A percentile compares a stretch with the other conserved stretches of the same genome.
These are phyloP conservation scores for Caranx melampygus DNA, from an alignment of 2,113 vertebrate genomes.

Conservation along the genomic window DNA sequence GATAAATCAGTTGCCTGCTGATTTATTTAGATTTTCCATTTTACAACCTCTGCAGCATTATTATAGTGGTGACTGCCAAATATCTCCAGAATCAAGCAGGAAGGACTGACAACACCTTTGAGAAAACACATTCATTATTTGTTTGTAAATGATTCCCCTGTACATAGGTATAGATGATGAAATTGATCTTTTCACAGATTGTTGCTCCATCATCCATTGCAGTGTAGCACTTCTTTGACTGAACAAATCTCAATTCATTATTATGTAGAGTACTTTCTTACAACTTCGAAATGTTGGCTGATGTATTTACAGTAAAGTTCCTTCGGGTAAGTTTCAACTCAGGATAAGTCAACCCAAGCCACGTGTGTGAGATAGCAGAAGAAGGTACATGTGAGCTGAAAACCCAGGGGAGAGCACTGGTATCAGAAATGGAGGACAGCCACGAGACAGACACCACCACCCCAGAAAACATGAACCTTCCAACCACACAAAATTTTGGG, in stretches of 20 bases:
- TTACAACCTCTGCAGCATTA: too few species aligned
- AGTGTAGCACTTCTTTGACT: neutral
- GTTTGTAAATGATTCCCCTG: too few species aligned
- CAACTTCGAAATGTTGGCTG: neutral
- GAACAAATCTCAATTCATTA: neutral
- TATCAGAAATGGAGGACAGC: neutral
- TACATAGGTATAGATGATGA: neutral
- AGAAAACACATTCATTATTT: too few species aligned
- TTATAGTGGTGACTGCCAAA: too few species aligned
- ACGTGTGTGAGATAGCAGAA: neutral
- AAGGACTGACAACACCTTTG: too few species aligned
- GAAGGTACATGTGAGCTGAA: neutral
- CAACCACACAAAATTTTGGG: neutral
- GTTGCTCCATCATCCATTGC: too few species aligned
- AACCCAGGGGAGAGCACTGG: neutral
- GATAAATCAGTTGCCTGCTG: too few species aligned
- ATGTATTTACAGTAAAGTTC: neutral
- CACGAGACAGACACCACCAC: neutral
- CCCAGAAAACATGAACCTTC: neutral
- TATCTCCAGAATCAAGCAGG: too few species aligned
- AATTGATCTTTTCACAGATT: neutral
- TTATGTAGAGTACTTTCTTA: neutral
- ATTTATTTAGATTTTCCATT: too few species aligned
- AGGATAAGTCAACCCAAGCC: neutral
- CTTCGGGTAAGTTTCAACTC: neutral